phyloP scores from a whole-genome alignment of 2,113 vertebrate species.

The Alosa alosa region DNA sequence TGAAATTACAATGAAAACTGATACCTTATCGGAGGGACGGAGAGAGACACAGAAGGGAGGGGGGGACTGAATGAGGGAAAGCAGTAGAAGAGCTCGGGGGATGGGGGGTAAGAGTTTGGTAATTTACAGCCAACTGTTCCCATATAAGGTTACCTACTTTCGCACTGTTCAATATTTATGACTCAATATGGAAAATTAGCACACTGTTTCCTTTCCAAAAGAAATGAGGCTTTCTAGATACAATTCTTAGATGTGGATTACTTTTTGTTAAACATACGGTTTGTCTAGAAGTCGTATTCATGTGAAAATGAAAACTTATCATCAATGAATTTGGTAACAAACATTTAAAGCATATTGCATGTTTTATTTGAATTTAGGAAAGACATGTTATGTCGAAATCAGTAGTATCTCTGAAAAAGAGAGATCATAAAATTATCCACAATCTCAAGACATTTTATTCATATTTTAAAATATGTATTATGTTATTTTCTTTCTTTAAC shows the following conservation, averaged over 20 bases:
- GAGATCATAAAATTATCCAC: not conserved
- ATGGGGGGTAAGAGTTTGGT: slow-evolving; percentile 47
- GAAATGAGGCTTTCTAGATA: not conserved
- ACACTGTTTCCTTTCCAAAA: not conserved
- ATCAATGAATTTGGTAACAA: not conserved
- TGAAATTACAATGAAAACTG: slow-evolving; percentile 83
- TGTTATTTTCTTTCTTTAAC: not conserved
- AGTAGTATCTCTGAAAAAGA: not conserved
- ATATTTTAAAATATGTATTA: not conserved
- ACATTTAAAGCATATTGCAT: not conserved
- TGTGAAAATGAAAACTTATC: not conserved
- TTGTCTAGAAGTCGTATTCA: not conserved
- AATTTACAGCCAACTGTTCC: slow-evolving; percentile 53
- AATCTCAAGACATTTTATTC: not conserved
- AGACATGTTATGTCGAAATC: not conserved
- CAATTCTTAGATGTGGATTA: not conserved
- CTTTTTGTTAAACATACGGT: not conserved
- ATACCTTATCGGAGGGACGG: slow-evolving; percentile 78
- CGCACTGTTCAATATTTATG: slow-evolving; percentile 43
- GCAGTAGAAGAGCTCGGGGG: slow-evolving; percentile 41
- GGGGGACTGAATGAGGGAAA: slow-evolving; percentile 53
- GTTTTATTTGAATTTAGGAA: not conserved
- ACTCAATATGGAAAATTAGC: not conserved
- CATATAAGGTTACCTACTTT: slow-evolving; percentile 53
- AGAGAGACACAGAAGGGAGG: slow-evolving; percentile 45